These are phyloP conservation scores for Ceyx melanurus DNA, from an alignment of 2,113 vertebrate genomes.

Conservation along the genomic window DNA sequence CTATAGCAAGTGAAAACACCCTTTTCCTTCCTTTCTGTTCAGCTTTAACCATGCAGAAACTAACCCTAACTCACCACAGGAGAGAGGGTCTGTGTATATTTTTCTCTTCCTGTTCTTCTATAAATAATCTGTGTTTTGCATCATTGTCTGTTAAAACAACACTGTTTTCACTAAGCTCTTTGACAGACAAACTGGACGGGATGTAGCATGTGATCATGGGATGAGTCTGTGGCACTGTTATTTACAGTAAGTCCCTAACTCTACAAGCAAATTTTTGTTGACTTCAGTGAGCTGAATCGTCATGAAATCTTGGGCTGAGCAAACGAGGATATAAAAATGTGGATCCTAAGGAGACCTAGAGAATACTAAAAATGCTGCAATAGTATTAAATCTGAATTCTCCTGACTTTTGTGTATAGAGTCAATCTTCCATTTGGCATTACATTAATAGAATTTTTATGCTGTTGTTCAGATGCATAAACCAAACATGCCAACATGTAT, in stretches of 20 bases:
- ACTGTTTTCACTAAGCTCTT: neutral
- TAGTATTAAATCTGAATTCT: neutral
- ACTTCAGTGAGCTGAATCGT: neutral
- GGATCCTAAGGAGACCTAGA: neutral
- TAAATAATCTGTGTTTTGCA: slow-evolving; percentile 28
- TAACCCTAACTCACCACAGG: neutral
- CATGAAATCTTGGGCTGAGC: neutral
- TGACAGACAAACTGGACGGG: neutral
- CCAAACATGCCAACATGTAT: neutral
- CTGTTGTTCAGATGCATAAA: neutral
- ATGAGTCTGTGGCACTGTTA: neutral
- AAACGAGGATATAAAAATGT: neutral
- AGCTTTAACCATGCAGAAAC: neutral
- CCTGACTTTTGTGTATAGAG: neutral
- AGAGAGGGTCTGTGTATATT: neutral
- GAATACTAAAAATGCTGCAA: neutral
- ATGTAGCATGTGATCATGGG: neutral
- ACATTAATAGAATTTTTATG: neutral
- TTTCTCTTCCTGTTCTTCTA: slow-evolving; percentile 31
- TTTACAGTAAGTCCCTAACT: neutral
- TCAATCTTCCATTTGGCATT: neutral
- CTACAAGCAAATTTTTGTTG: neutral
- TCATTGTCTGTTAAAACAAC: neutral
- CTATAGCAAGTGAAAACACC: neutral
- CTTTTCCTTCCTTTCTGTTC: slow-evolving; percentile 30